Conservation (phyloP, 2,888 invertebrate species). For the Ecliptopera silaceata region DNA sequence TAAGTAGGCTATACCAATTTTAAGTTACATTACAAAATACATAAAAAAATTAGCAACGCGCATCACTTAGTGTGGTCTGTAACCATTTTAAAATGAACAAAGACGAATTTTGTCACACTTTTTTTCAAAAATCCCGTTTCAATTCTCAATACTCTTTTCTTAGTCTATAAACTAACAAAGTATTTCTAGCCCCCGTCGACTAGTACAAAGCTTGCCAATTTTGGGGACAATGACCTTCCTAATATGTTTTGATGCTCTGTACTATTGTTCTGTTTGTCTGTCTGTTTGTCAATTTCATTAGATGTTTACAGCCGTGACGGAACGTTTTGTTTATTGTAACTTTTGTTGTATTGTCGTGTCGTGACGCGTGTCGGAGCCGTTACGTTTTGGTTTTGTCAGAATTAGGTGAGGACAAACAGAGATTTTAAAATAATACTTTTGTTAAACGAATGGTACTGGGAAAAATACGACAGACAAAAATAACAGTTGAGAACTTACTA, state of each 20-base stretch:
- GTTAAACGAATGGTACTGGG: constrained; percentile 14
- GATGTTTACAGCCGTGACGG: constrained; percentile 67
- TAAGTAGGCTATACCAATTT: constrained; percentile 7
- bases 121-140: constrained; percentile 52
- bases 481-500: too few relatives aligned
- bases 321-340: constrained; percentile 55
- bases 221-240: constrained; percentile 68
- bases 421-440: constrained; percentile 10
- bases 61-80: constrained; percentile 71
- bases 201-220: constrained; percentile 69
- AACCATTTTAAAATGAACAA: constrained; percentile 65
- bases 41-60: constrained; percentile 77
- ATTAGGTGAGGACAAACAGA: constrained; percentile 22
- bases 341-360: constrained; percentile 54
- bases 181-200: constrained; percentile 67
- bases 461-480: not conserved
- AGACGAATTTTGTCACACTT: constrained; percentile 42
- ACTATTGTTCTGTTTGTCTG: constrained; percentile 60
- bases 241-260: constrained; percentile 81
- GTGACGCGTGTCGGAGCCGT: constrained; percentile 65
- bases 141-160: constrained; percentile 57
- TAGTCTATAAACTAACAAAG: constrained; percentile 49
- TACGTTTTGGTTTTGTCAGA: constrained; percentile 45
- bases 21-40: constrained; percentile 38
- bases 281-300: constrained; percentile 59